A percentile compares a stretch with the other conserved stretches of the same genome.
phyloP scores from a whole-genome alignment of 2,888 invertebrate genomes.

The Cynaeus angustus region DNA sequence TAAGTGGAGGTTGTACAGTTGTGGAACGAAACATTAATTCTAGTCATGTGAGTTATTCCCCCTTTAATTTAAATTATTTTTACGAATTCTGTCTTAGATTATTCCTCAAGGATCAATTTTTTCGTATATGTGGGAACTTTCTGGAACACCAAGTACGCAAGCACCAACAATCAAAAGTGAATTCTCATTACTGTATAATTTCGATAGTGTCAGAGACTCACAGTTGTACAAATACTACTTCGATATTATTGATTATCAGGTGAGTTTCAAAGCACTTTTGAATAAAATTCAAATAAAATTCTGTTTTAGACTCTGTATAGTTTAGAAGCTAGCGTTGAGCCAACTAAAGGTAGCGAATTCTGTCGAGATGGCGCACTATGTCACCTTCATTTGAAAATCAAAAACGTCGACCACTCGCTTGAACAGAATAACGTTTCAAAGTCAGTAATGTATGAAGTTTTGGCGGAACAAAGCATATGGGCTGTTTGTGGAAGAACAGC shows the following conservation, averaged over 20 bases:
- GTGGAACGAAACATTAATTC: constrained; percentile 62
- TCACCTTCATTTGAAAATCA: constrained; percentile 84
- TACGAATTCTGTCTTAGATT: constrained; percentile 73
- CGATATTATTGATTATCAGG: constrained; percentile 87
- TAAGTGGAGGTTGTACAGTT: constrained; percentile 61
- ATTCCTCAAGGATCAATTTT: constrained; percentile 84
- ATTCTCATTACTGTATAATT: constrained; percentile 77
- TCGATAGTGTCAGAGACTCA: constrained; percentile 65
- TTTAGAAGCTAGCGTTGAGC: constrained; percentile 85
- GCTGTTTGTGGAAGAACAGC: constrained; percentile 93
- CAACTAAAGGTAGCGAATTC: constrained; percentile 86
- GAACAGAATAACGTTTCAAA: constrained; percentile 64
- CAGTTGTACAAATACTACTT: constrained; percentile 81
- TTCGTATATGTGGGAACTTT: constrained; percentile 87
- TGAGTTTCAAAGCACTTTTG: constrained; percentile 63
- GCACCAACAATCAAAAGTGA: constrained; percentile 75
- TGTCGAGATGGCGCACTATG: constrained; percentile 93
- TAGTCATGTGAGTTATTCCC: constrained; percentile 65
- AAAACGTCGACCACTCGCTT: constrained; percentile 63
- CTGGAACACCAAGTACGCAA: constrained; percentile 69
- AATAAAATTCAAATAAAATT: neutral
- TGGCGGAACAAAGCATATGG: constrained; percentile 95
- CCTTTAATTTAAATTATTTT: constrained; percentile 12
- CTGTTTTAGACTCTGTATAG: constrained; percentile 84
- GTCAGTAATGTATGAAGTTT: constrained; percentile 93